These are phyloP conservation scores for Encarsia formosa DNA, from an alignment of 2,888 invertebrate species.

Conservation along the genomic window DNA sequence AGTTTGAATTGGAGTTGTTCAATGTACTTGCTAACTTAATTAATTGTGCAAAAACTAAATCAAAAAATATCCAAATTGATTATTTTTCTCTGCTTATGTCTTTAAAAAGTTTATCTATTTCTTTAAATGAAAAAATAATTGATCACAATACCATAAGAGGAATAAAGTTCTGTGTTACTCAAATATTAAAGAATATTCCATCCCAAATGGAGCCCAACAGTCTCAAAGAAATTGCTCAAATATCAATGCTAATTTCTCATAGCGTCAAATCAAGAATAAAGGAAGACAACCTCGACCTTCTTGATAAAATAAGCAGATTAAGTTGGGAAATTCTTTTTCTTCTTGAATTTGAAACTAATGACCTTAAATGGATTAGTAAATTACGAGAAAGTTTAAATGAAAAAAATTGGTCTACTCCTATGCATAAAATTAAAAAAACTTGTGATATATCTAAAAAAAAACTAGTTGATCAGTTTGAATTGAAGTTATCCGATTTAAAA, in stretches of 20 bases:
- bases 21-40: slow-evolving; percentile 14
- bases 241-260: background rate
- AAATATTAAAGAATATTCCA: no score
- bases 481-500: background rate
- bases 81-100: no score
- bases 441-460: background rate
- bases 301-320: background rate
- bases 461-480: background rate
- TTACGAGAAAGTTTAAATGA: background rate
- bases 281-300: background rate
- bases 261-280: background rate
- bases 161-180: no score
- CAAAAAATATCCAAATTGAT: background rate
- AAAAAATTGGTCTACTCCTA: no score
- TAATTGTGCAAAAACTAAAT: background rate
- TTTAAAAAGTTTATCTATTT: no score
- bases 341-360: background rate
- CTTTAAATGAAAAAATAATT: no score
- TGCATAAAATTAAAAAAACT: background rate
- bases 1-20: slow-evolving; percentile 16
- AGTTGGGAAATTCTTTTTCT: background rate
- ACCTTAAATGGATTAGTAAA: background rate
- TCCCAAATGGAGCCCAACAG: background rate
- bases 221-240: background rate
- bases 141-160: no score